Evolutionary conservation across 2,888 invertebrate species (phyloP), one percentile per base, ranked within the genome.

Genomic region (Hedya salicella): DNA sequence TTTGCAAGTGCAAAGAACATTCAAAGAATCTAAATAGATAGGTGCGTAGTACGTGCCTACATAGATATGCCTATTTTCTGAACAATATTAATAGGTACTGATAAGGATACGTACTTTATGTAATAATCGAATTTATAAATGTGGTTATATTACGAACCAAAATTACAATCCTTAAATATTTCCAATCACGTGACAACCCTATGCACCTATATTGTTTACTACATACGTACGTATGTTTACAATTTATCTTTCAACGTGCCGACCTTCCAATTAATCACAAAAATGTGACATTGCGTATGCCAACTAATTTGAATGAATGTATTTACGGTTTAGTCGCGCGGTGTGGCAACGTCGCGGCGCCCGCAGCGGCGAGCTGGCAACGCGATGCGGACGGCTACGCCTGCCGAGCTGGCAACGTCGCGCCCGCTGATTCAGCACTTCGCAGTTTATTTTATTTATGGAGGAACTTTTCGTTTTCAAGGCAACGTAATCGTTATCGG

Each of bases 261-360:
- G 53, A 61, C 65, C 60, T 66, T 66, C 13, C 66, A 61, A 66
- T 66, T 66, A 66, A 66, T 66, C 66, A 61, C 53, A 66, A 66
- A 66, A 66, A 66, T 61, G 66, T 61, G 66, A 63, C 63, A 69
- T 68, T 56, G 69, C 53, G 62, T 46, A 56, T 62, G 77, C 71
- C 79, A 75, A 79, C 75, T 86, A 87, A 85, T 70, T 87, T 87
- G 84, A 87, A 89, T 88, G 88, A 88, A 88, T 88, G 83, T 85
- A 86, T 87, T 86, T 87, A 86, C 87, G 85, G 81, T 81, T 80
- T 78, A 76, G 81, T 72, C 71, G 73, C 42, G 73, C 80, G 76
- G 73, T 70, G 73, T 77, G 90, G 89, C 91, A 90, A 88, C 90
- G 76, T 80, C 85, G 86, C 88, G 83, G 53, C 60, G 67, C 67